Evolutionary conservation across 2,888 invertebrate species (phyloP).

Genomic region (Tuta absoluta): DNA sequence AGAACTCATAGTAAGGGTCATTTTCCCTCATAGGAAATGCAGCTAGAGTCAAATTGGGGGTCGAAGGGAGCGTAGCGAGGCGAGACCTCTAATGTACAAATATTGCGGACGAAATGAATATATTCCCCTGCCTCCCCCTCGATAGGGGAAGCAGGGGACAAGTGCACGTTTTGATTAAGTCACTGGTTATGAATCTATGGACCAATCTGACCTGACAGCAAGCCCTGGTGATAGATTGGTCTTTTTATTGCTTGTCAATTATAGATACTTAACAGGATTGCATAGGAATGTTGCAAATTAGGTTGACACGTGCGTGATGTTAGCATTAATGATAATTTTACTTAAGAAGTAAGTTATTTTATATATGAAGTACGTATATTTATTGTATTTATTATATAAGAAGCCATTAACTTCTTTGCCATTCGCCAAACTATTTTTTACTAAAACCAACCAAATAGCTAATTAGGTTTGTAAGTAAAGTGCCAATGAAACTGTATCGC

Average conservation of each 20-base stretch:
- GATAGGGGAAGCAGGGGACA: constrained; percentile 43
- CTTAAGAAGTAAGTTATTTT: no score
- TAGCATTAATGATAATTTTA: no score
- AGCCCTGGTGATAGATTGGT: constrained; percentile 51
- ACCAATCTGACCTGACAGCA: constrained; percentile 54
- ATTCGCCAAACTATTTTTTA: no score
- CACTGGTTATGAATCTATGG: constrained; percentile 70
- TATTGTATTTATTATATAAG: no score
- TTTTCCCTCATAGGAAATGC: constrained; percentile 53
- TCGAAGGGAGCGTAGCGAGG: constrained; percentile 66
- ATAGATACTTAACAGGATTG: constrained; percentile 26
- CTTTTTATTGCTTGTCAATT: constrained; percentile 48
- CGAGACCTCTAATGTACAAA: constrained; percentile 81
- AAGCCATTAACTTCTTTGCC: no score
- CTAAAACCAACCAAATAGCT: no score
- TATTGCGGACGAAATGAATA: constrained; percentile 81
- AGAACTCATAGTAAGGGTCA: constrained; percentile 44
- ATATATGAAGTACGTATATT: no score
- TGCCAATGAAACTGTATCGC: no score
- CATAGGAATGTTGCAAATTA: neutral
- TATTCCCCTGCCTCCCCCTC: constrained; percentile 57
- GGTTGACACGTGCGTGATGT: neutral
- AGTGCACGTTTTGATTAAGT: constrained; percentile 77
- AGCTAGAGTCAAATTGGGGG: constrained; percentile 64
- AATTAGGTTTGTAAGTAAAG: no score